These are phyloP conservation scores for Gadopsis bispinosus DNA, from an alignment of 2,797 vertebrate genomes.

Conservation along the genomic window DNA sequence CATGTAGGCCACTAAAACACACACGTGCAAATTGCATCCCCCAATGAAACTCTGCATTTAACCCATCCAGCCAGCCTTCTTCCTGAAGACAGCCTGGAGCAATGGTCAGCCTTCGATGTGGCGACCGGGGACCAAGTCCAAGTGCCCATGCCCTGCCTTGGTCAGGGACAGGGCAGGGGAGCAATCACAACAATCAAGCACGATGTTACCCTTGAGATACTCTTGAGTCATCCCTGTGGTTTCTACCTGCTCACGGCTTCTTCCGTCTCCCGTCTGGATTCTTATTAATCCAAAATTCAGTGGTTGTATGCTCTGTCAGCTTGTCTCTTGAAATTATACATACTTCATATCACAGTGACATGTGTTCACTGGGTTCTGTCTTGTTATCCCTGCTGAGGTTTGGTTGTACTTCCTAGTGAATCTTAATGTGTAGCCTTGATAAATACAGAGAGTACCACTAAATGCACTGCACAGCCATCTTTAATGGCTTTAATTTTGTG, in stretches of 20 bases:
- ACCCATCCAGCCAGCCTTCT: too few species aligned
- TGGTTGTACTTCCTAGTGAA: background rate
- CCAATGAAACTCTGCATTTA: too few species aligned
- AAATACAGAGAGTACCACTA: background rate
- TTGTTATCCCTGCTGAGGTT: background rate
- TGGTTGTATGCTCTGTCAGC: background rate
- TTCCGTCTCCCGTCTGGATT: slow-evolving; percentile 4
- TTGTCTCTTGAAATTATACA: slow-evolving; percentile 20
- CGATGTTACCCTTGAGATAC: background rate
- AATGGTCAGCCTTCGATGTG: too few species aligned
- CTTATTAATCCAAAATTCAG: slow-evolving; percentile 3
- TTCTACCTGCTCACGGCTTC: slow-evolving; percentile 11
- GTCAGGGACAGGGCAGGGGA: too few species aligned
- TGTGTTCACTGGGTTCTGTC: background rate
- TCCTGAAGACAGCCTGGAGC: too few species aligned
- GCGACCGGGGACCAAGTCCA: too few species aligned
- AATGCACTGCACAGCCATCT: background rate
- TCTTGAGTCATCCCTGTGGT: background rate
- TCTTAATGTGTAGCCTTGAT: background rate
- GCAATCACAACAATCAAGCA: too few species aligned
- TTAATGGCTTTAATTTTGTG: background rate
- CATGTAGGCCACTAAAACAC: too few species aligned
- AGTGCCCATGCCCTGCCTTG: too few species aligned
- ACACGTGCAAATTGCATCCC: too few species aligned
- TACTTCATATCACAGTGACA: slow-evolving; percentile 3